Conservation (phyloP, 1,140 invertebrate genomes). For the Anoplophora glabripennis region DNA sequence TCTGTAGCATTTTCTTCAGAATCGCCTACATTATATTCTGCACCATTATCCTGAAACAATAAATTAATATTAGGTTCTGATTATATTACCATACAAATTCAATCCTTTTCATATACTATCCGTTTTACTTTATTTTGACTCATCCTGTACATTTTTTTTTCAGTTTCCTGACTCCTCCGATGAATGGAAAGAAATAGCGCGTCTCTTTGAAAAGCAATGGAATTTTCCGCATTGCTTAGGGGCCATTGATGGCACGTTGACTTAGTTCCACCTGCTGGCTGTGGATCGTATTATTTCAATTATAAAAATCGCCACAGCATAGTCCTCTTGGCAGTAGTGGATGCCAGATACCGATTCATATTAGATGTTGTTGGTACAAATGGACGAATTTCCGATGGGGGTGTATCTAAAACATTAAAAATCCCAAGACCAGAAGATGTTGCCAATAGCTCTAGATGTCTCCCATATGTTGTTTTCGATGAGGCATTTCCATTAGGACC, state of each 20-base stretch:
- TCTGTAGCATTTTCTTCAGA: too few species aligned
- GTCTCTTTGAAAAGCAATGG: slow-evolving; percentile 1
- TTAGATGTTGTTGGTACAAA: slow-evolving; percentile 9
- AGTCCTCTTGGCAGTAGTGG: slow-evolving; percentile 29
- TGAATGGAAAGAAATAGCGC: not conserved
- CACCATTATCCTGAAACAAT: too few species aligned
- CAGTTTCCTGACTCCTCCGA: slow-evolving; percentile 8
- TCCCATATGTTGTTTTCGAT: slow-evolving; percentile 41
- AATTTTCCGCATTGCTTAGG: slow-evolving; percentile 39
- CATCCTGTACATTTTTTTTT: too few species aligned
- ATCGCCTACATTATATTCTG: too few species aligned
- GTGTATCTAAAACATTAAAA: slow-evolving; percentile 3
- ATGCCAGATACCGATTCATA: slow-evolving; percentile 9
- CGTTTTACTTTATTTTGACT: too few species aligned
- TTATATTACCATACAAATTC: too few species aligned
- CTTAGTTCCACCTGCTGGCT: slow-evolving; percentile 13
- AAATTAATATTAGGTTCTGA: too few species aligned
- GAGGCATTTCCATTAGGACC: slow-evolving; percentile 40
- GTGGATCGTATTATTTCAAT: slow-evolving; percentile 11
- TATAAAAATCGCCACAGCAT: slow-evolving; percentile 14
- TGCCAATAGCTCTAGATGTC: slow-evolving; percentile 3
- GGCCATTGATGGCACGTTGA: slow-evolving; percentile 47
- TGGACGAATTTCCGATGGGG: not conserved
- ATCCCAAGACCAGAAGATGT: slow-evolving; percentile 2
- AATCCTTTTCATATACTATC: too few species aligned